phyloP scores from a whole-genome alignment of 2,888 invertebrate species.

The Ormyrus labotus region DNA sequence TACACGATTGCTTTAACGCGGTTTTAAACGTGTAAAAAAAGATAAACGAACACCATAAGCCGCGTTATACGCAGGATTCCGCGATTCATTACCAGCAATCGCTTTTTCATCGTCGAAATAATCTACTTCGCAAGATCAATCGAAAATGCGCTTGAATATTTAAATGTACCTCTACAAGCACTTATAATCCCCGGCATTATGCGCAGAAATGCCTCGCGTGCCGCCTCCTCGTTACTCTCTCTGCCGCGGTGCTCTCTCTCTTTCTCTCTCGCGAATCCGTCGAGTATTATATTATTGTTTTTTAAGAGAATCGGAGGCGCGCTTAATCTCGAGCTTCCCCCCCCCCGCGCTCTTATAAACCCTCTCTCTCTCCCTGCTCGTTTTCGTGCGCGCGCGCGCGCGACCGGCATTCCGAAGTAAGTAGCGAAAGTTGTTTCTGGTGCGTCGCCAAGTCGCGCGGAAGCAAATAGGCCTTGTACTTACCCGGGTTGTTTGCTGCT shows the following conservation, averaged over 20 bases:
- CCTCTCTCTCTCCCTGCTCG: constrained; percentile 2
- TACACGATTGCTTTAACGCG: too few species aligned
- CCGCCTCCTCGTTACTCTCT: constrained; percentile 12
- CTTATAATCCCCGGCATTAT: too few species aligned
- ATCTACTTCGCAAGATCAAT: too few species aligned
- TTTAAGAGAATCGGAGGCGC: constrained; percentile 36
- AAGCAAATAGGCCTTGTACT: constrained; percentile 1
- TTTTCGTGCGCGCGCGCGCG: not conserved
- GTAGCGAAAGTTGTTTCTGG: constrained; percentile 52
- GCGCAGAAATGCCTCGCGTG: constrained; percentile 13
- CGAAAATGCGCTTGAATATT: too few species aligned
- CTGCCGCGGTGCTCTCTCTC: too few species aligned
- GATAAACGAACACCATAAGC: too few species aligned
- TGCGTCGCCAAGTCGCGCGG: constrained; percentile 47
- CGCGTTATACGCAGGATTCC: too few species aligned
- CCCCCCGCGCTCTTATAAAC: not conserved
- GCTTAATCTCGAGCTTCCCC: constrained; percentile 6
- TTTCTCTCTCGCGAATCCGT: not conserved
- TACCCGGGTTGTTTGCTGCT: constrained; percentile 23
- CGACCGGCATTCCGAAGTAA: constrained; percentile 23
- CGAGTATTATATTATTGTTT: constrained; percentile 50
- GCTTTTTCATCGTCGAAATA: too few species aligned
- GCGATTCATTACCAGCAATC: too few species aligned
- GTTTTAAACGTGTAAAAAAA: too few species aligned
- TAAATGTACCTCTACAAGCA: too few species aligned